Conservation (phyloP, 2,797 vertebrate genomes). For the Mormyrops boulengeri region DNA sequence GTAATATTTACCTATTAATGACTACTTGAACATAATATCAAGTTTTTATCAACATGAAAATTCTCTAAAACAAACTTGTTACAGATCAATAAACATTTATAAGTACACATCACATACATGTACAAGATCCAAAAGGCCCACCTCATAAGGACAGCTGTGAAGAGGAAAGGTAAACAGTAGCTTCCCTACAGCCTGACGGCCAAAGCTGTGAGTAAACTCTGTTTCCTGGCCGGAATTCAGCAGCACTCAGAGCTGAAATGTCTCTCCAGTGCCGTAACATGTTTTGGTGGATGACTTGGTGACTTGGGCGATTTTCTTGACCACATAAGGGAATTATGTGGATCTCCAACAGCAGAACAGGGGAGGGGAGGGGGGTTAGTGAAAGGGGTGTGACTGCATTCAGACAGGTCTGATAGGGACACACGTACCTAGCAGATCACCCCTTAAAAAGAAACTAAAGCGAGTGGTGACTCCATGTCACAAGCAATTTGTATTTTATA, state of each 20-base stretch:
- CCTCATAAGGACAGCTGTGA: neutral
- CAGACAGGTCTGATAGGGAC: neutral
- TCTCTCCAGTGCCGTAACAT: slow-evolving; percentile 1
- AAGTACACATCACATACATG: neutral
- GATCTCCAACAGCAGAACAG: neutral
- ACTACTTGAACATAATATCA: neutral
- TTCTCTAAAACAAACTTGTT: neutral
- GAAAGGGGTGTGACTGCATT: neutral
- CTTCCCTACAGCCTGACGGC: neutral
- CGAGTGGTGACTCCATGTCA: neutral
- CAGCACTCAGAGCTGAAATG: neutral
- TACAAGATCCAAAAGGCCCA: neutral
- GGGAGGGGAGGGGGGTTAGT: neutral
- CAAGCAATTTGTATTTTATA: neutral
- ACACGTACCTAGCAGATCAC: neutral
- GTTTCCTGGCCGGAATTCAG: neutral
- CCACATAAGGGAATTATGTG: slow-evolving; percentile 14
- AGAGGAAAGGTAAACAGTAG: neutral
- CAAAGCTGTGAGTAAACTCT: neutral
- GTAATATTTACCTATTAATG: neutral
- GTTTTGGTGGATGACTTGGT: neutral
- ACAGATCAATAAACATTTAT: neutral
- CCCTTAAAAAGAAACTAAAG: neutral
- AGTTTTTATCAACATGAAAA: neutral
- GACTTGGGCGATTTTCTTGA: neutral